Evolutionary conservation across 2,113 vertebrate species (phyloP), one percentile per base, ranked within the genome.

Genomic region (Embiotoca jacksoni): DNA sequence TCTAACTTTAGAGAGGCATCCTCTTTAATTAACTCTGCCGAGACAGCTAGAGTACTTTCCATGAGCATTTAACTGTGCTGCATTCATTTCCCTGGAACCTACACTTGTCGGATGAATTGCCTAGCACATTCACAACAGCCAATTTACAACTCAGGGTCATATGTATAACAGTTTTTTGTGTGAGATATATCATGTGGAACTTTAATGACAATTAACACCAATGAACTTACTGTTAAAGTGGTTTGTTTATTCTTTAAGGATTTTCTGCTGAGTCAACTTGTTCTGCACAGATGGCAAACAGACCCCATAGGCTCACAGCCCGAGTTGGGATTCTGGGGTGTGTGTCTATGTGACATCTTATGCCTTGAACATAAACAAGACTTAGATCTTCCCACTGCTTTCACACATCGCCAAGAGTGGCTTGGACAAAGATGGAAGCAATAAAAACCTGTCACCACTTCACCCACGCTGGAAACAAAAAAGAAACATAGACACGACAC

Each of bases 11-110:
- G 89, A 76, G 78, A 79, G 32, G 49, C 75, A 73, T 87, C 74
- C 91, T 93, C 91, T 94, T 92, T 92, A 92, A 94, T 94, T 94
- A 93, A 79, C 80, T 86, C 80, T 63, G 55, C 72, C 68, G 46
- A 68, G 69, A 58, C 66, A 59, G 70, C 73, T 72, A 63, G 57
- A 87, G 90, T 78, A 79, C 78, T 66, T 84, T 93, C 85, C 80
- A 87, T 63, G 62, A 83, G 72, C 62, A 55, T 83, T 83, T 85
- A 80, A 88, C 66, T 66, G 41, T 62, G 55, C 46, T 50, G 66
- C 68, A 71, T 75, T 89, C 71, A 81, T 88, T 87, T 83, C 52
- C 15, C 44, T 58, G 49, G 65, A 86, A 75, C 50, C 54, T 50
- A 70, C 66, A 74, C 74, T 79, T 82, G 78, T 70, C 68, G 72